Evolutionary conservation across 1,140 invertebrate genomes (phyloP), one percentile per base, ranked within the genome.

Genomic region (Teleogryllus occipitalis): DNA sequence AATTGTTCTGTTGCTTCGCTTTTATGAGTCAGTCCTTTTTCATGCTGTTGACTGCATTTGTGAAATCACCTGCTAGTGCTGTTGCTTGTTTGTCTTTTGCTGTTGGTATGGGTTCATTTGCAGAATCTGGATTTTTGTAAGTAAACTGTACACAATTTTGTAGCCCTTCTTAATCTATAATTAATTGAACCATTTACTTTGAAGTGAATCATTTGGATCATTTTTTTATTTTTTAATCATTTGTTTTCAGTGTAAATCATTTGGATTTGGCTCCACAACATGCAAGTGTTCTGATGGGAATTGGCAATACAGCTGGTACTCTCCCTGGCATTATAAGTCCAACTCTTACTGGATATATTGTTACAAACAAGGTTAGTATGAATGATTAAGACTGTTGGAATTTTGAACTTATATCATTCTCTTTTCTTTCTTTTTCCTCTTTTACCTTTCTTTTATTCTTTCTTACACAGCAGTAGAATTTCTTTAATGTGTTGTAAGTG

Each of bases 281-380:
- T 85, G 93, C 93, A 0, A 92, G 92, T 83, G 90, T 95, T 7
- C 84, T 97, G 48, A 95, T 96, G 94, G 96, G 95, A 6, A 89
- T 97, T 47, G 93, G 94, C 7, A 97, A 97, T 85, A 96, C 95
- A 0, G 88, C 97, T 82, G 95, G 94, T 0, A 97, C 95, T 0
- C 85, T 97, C 80, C 95, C 95, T 72, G 96, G 96, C 39, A 96
- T 97, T 81, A 85, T 97, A 7, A 95, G 93, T 85, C 95, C 95
- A 0, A 87, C 91, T 8, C 85, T 97, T 14, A 93, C 94, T 5
- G 94, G 95, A 27, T 89, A 90, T 78, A 91, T 97, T 75, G 93
- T 95, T 5, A 88, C 89, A 81, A 87, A 93, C 81, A 90, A 91
- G 86, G 92, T 93, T 7, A 8, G 39, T 65, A 18, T 65, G 54